Evolutionary conservation across 1,140 invertebrate genomes (phyloP), one percentile per base, ranked within the genome.

Genomic region (Trachymyrmex cornetzi): DNA sequence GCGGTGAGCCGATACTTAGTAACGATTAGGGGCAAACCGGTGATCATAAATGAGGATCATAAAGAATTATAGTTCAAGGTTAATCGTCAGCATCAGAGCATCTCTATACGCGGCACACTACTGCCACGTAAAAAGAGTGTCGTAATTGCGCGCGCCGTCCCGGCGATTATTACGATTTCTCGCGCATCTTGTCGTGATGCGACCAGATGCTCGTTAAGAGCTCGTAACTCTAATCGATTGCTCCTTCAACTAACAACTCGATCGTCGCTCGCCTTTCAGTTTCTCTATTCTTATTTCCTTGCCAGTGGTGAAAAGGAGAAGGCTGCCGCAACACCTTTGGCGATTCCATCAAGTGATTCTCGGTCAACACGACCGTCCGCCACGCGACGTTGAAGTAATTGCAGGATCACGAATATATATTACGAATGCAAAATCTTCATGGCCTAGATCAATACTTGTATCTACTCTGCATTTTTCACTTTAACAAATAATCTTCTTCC

Each of bases 231-330:
- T 85, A 79, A 85, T 85, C 82, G 74, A 79, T 85, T 66, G 74
- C 82, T 64, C n/a, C 71, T 85, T 44, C 71, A n/a, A 38, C 82
- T 66, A 59, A 85, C 81, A 85, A 77, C 82, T 82, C 80, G 80
- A 74, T 82, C 79, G 66, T 44, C 16, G 50, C 44, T 30, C 72
- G 24, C 59, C 82, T 64, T 64, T 64, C 34, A 77, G 44, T 44
- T 34, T 72, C 48, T 59, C 34, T 6, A 50, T 74, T 14, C 30
- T 75, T 34, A 44, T 30, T 69, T 55, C 19, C 64, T 69, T 2
- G 19, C 55, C 34, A 14, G 6, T 4, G 19, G 38, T 38, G 59
- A 64, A 53, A 48, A 64, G 38, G 22, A 63, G 22, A 63, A 19
- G 53, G 55, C 27, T 22, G 27, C 38, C 71, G 30, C 55, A 44